Conservation (phyloP, 2,113 vertebrate genomes). For the Oryzias curvinotus region DNA sequence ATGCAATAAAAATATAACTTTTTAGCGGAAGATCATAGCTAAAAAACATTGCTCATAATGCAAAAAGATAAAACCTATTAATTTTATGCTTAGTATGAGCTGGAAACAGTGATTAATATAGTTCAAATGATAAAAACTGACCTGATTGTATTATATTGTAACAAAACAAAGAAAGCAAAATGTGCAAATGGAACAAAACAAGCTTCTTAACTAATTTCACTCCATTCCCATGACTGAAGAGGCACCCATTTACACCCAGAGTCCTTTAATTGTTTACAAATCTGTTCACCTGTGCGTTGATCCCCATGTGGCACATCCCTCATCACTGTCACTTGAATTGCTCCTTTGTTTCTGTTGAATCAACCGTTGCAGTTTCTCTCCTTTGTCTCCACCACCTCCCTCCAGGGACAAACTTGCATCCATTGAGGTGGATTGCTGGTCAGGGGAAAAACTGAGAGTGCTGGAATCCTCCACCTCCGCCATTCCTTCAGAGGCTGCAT, state of each 20-base stretch:
- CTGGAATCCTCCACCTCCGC: conserved; percentile 85
- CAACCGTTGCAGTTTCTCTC: conserved; percentile 38
- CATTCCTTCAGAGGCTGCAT: conserved; percentile 84
- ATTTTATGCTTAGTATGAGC: too few species aligned
- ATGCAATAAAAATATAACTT: conserved; percentile 10
- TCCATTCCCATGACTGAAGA: neutral
- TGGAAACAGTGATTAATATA: too few species aligned
- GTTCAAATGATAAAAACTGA: too few species aligned
- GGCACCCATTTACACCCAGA: neutral
- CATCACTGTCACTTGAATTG: conserved; percentile 61
- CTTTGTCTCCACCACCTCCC: neutral
- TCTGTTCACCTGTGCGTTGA: conserved; percentile 69
- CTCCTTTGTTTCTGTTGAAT: conserved; percentile 36
- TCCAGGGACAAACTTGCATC: conserved; percentile 72
- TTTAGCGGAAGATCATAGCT: neutral
- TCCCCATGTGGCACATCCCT: conserved; percentile 71
- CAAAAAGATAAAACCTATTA: neutral
- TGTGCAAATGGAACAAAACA: too few species aligned
- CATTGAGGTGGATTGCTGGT: conserved; percentile 82
- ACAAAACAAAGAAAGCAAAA: too few species aligned
- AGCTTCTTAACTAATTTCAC: neutral
- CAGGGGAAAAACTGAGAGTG: conserved; percentile 81
- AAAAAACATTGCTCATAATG: conserved; percentile 7
- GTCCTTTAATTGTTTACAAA: neutral
- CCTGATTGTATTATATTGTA: too few species aligned